Conservation (phyloP, 2,113 vertebrate species). For the Epinephelus moara region DNA sequence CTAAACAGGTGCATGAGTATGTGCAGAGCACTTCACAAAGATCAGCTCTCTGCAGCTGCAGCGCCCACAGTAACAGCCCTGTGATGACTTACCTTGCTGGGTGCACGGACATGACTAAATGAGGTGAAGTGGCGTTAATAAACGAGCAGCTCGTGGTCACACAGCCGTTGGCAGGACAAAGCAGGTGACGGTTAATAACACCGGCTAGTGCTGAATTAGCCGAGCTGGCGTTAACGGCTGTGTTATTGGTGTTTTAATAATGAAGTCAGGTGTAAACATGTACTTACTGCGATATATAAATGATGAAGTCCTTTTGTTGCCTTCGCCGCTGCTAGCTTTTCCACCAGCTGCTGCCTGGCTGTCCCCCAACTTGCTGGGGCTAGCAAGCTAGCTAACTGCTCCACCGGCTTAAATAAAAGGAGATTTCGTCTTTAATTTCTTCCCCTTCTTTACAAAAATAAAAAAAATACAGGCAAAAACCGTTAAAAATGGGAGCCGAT, state of each 20-base stretch:
- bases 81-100: conserved; percentile 21
- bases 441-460: conserved; percentile 7
- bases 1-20: conserved; percentile 25
- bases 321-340: conserved; percentile 32
- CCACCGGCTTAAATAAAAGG: conserved; percentile 52
- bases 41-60: conserved; percentile 43
- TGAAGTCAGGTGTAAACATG: conserved; percentile 26
- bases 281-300: conserved; percentile 65
- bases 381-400: conserved; percentile 69
- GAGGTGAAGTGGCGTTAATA: conserved; percentile 18
- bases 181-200: conserved; percentile 42
- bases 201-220: conserved; percentile 11
- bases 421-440: conserved; percentile 48
- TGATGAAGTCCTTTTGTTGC: conserved; percentile 54
- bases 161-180: conserved; percentile 53
- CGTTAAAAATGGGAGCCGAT: conserved; percentile 1
- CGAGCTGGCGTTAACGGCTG: no score
- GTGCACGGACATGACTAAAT: conserved; percentile 21
- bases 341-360: conserved; percentile 38
- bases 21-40: conserved; percentile 34
- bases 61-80: neutral
- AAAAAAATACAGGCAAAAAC: conserved; percentile 6
- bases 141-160: neutral
- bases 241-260: neutral
- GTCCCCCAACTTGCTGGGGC: conserved; percentile 59